Percentiles rank a stretch among this genome's conserved stretches.
Evolutionary conservation across 2,888 invertebrate genomes (phyloP).

Genomic region (Campoplex capitator): DNA sequence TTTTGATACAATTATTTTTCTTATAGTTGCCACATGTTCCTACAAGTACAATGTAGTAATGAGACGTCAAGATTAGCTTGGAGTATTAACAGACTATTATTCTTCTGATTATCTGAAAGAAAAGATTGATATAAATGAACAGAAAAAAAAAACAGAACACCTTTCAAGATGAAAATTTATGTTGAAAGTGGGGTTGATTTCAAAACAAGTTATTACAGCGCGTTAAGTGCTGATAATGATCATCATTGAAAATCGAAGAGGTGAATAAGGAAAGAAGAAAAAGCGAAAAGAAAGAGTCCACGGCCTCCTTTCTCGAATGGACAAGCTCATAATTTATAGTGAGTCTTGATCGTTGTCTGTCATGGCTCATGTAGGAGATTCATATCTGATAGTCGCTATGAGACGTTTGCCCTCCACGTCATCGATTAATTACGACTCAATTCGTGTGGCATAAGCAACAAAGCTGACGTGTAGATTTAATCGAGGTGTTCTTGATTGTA

Average conservation of each 20-base stretch:
- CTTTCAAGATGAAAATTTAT: background rate
- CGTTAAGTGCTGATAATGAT: slow-evolving; percentile 11
- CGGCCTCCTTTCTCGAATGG: slow-evolving; percentile 31
- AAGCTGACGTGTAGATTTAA: slow-evolving; percentile 48
- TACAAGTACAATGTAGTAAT: background rate
- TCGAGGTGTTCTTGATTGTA: slow-evolving; percentile 29
- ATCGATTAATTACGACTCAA: slow-evolving; percentile 61
- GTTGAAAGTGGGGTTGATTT: background rate
- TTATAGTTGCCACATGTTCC: background rate
- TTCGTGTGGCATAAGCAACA: slow-evolving; percentile 38
- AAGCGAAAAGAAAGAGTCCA: slow-evolving; percentile 24
- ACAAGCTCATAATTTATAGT: slow-evolving; percentile 25
- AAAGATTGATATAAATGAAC: background rate
- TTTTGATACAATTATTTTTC: background rate
- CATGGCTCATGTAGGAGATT: slow-evolving; percentile 41
- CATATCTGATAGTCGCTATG: slow-evolving; percentile 15
- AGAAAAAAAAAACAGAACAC: background rate
- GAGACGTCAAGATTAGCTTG: background rate
- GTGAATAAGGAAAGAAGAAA: slow-evolving; percentile 16
- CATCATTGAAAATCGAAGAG: slow-evolving; percentile 6
- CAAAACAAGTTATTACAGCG: background rate
- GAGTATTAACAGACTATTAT: background rate
- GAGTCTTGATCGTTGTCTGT: slow-evolving; percentile 7
- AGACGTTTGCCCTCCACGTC: slow-evolving; percentile 16
- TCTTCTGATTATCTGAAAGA: background rate